A percentile compares a stretch with the other conserved stretches of the same genome.
Evolutionary conservation across 1,140 invertebrate species (phyloP).

Genomic region (Brachionus sp.): DNA sequence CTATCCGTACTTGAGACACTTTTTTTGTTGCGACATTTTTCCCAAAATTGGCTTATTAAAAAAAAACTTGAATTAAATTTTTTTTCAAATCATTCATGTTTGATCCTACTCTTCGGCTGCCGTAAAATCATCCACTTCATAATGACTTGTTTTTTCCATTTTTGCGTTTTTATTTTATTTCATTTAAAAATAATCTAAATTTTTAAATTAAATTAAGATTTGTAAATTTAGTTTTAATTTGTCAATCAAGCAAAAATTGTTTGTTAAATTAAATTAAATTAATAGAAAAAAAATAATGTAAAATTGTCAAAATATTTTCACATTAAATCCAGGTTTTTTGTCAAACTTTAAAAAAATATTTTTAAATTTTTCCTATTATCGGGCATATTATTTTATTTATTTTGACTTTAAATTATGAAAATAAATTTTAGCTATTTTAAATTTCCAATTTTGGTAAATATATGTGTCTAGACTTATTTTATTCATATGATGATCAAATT

Average conservation of each 20-base stretch:
- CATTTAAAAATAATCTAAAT: not conserved
- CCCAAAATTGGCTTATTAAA: not conserved
- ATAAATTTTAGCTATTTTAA: not conserved
- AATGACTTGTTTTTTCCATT: not conserved
- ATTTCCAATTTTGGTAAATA: not conserved
- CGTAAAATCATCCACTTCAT: not conserved
- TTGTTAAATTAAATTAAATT: not conserved
- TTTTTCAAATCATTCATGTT: not conserved
- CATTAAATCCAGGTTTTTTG: too few relatives aligned
- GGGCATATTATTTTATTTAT: not conserved
- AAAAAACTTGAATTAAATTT: not conserved
- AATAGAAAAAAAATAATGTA: too few relatives aligned
- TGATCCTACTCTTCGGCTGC: not conserved
- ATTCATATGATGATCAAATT: not conserved
- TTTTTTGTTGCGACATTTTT: not conserved
- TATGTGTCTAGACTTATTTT: not conserved
- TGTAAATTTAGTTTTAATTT: not conserved
- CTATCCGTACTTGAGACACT: slow-evolving; percentile 14
- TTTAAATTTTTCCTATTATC: not conserved
- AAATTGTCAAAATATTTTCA: too few relatives aligned
- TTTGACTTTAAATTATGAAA: not conserved
- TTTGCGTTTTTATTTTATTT: not conserved
- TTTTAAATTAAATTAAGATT: not conserved
- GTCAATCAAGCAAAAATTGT: not conserved
- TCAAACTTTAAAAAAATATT: not conserved